Evolutionary conservation across 2,888 invertebrate genomes (phyloP).

Genomic region (Euplexia lucipara): DNA sequence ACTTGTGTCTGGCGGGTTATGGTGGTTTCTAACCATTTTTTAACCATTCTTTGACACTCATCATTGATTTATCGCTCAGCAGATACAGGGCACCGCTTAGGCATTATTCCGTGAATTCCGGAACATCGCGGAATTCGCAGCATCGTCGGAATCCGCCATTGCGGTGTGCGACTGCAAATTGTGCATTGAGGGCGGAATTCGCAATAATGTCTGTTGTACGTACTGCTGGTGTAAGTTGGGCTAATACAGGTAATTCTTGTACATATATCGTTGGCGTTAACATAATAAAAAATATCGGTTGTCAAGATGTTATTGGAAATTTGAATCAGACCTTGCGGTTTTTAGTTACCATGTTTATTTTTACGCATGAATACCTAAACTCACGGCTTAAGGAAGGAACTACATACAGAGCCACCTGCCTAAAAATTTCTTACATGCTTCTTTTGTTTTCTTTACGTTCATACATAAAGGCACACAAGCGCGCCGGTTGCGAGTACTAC

Average conservation of each 20-base stretch:
- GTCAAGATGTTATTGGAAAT: background rate
- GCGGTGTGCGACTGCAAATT: conserved; percentile 53
- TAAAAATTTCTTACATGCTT: no score
- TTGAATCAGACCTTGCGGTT: background rate
- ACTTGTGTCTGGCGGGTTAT: no score
- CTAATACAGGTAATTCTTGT: background rate
- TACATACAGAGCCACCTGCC: no score
- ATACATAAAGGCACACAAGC: no score
- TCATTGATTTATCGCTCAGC: conserved; percentile 38
- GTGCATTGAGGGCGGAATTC: conserved; percentile 51
- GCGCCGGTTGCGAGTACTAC: no score
- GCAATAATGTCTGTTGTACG: conserved; percentile 49
- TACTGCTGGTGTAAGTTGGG: background rate
- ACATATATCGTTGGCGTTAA: background rate
- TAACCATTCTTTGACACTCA: conserved; percentile 24
- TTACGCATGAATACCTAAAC: no score
- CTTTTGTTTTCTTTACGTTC: no score
- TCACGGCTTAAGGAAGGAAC: no score
- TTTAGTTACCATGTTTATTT: no score
- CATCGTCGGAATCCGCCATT: conserved; percentile 49
- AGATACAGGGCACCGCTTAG: conserved; percentile 28
- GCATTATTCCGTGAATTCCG: conserved; percentile 48
- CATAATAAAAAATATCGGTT: background rate
- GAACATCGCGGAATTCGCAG: conserved; percentile 38
- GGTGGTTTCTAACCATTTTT: background rate